phyloP scores from a whole-genome alignment of 2,797 vertebrate species.

The Pseudopleuronectes americanus region DNA sequence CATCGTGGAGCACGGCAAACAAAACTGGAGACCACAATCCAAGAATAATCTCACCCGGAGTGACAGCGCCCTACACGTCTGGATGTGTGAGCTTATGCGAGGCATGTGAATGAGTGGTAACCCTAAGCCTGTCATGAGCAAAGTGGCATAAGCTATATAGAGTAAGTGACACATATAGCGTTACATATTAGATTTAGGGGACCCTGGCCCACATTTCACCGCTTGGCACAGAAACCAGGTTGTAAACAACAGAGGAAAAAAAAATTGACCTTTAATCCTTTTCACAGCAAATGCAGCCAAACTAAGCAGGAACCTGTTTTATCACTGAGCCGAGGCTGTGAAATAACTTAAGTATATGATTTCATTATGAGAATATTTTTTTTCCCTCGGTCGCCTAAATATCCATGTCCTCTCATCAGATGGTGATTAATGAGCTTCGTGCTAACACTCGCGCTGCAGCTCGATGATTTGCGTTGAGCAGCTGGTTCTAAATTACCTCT shows the following conservation, averaged over 20 bases:
- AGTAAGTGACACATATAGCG: constrained; percentile 48
- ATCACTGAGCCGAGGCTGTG: background rate
- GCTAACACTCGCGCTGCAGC: constrained; percentile 18
- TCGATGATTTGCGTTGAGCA: constrained; percentile 26
- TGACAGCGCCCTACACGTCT: constrained; percentile 11
- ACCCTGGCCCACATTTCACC: constrained; percentile 21
- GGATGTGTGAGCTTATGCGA: constrained; percentile 49
- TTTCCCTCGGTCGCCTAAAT: background rate
- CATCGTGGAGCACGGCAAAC: constrained; percentile 40
- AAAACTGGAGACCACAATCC: constrained; percentile 42
- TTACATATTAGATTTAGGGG: constrained; percentile 18
- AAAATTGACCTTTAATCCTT: background rate
- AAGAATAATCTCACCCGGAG: constrained; percentile 43
- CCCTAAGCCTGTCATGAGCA: constrained; percentile 41
- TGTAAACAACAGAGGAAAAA: background rate
- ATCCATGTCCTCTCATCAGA: constrained; percentile 13
- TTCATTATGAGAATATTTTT: background rate
- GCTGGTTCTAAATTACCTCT: constrained; percentile 35
- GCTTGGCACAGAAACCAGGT: background rate
- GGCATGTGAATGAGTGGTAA: constrained; percentile 62
- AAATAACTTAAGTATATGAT: background rate
- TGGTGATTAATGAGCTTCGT: constrained; percentile 1
- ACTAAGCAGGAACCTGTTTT: background rate
- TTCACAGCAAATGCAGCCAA: background rate
- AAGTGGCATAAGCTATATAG: constrained; percentile 18